These are phyloP conservation scores for Myrmecophaga tridactyla DNA, from an alignment of 2,113 vertebrate species.

Conservation along the genomic window DNA sequence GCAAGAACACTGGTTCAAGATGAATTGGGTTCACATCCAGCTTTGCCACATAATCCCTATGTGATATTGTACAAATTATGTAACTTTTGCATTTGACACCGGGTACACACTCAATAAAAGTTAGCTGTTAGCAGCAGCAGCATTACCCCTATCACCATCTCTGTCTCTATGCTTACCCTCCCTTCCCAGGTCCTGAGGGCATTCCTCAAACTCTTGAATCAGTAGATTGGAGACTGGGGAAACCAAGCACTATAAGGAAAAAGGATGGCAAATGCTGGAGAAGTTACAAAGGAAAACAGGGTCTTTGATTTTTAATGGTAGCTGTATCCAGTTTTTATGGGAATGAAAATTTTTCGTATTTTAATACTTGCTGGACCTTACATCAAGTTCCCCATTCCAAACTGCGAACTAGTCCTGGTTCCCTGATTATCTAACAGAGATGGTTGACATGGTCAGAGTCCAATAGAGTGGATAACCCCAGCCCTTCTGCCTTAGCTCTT, in stretches of 20 bases:
- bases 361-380: neutral
- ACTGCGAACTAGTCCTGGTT: neutral
- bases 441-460: neutral
- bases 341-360: neutral
- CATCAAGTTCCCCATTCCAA: neutral
- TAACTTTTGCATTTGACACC: neutral
- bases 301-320: conserved; percentile 27
- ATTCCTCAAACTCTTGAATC: neutral
- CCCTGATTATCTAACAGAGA: neutral
- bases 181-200: neutral
- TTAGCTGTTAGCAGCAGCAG: neutral
- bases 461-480: neutral
- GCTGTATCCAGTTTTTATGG: neutral
- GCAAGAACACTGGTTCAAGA: neutral
- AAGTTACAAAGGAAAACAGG: conserved; percentile 46
- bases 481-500: neutral
- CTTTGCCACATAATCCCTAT: neutral
- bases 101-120: neutral
- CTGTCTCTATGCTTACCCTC: neutral
- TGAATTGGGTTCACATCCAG: neutral
- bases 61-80: neutral
- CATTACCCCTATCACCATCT: neutral
- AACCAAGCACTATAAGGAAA: neutral
- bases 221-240: neutral
- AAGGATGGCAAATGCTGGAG: neutral